Evolutionary conservation across 2,797 vertebrate genomes (phyloP), one percentile per base, ranked within the genome.

Genomic region (Chloroceryle amazona): DNA sequence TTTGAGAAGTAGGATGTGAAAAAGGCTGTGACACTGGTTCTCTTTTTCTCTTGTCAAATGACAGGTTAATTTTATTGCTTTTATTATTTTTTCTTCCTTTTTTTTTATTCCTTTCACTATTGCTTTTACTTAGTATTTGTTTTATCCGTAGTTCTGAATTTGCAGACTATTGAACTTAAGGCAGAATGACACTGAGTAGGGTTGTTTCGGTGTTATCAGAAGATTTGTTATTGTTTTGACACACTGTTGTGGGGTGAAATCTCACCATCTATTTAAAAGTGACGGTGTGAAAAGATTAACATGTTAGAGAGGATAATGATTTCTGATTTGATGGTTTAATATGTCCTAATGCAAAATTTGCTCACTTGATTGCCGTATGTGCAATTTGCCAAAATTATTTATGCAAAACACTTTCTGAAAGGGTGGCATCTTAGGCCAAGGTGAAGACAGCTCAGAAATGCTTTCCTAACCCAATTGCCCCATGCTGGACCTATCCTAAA

Each of bases 1-100:
- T 83, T 51, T 57, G 61, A 71, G 26, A 82, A 35, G 47, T 47
- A 66, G 41, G 31, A 67, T 73, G 31, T 68, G 46, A 42, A 78
- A 83, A 83, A 86, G 25, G 21, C 39, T 28, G 35, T 39, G 42
- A 81, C 6, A 19, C 12, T 52, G 37, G 10, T 92, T 91, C 35
- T 62, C 29, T 89, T 68, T 89, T 71, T 89, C 60, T 28, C n/a
- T 75, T 66, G 47, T 73, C 70, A 89, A 75, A 75, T 72, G n/a
- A 54, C 83, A 82, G 15, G 55, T 58, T 85, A 66, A 87, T 63
- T 94, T 85, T 60, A 73, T 66, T 93, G 51, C 26, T 94, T 96
- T 94, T 91, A 75, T 26, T 51, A 26, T 14, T 51, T 51, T 51
- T 26, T 8, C 49, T 51, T 26, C 26, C 49, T 37, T 37, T 37